Evolutionary conservation across 2,888 invertebrate species (phyloP).

Genomic region (Leptinotarsa tumamoca): DNA sequence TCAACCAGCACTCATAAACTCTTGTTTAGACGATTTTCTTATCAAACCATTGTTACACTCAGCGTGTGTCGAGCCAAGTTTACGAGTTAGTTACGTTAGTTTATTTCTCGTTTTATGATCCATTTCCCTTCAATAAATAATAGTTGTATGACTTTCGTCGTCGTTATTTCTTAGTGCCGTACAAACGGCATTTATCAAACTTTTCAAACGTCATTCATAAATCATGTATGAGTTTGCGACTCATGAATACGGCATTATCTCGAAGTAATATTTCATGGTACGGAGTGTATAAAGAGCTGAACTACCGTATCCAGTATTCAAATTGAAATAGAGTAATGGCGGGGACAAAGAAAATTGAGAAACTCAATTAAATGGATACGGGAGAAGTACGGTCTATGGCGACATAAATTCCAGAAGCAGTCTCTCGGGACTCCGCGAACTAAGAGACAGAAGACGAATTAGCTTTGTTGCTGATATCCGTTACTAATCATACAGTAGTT

Average conservation of each 20-base stretch:
- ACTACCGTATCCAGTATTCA: conserved; percentile 10
- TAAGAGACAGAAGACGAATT: conserved; percentile 8
- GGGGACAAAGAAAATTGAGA: conserved; percentile 13
- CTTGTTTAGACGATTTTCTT: not conserved
- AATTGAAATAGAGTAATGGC: conserved; percentile 16
- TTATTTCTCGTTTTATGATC: conserved; percentile 15
- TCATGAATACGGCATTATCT: conserved; percentile 31
- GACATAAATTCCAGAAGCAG: not conserved
- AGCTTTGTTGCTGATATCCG: not conserved
- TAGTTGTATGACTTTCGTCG: conserved; percentile 4
- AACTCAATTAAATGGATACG: conserved; percentile 17
- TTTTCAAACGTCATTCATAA: conserved; percentile 34
- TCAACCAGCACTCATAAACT: too few species aligned
- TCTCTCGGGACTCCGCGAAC: not conserved
- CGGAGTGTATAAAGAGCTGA: not conserved
- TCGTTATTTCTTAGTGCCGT: conserved; percentile 3
- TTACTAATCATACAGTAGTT: not conserved
- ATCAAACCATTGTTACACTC: conserved; percentile 18
- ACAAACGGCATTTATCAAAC: conserved; percentile 33
- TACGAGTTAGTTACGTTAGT: conserved; percentile 36
- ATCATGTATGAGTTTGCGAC: conserved; percentile 30
- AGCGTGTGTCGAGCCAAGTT: conserved; percentile 28
- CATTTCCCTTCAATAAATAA: conserved; percentile 1
- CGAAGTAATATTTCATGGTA: conserved; percentile 9
- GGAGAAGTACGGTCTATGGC: not conserved